Evolutionary conservation across 2,888 invertebrate species (phyloP), one percentile per base, ranked within the genome.

Genomic region (Polyploca ridens): DNA sequence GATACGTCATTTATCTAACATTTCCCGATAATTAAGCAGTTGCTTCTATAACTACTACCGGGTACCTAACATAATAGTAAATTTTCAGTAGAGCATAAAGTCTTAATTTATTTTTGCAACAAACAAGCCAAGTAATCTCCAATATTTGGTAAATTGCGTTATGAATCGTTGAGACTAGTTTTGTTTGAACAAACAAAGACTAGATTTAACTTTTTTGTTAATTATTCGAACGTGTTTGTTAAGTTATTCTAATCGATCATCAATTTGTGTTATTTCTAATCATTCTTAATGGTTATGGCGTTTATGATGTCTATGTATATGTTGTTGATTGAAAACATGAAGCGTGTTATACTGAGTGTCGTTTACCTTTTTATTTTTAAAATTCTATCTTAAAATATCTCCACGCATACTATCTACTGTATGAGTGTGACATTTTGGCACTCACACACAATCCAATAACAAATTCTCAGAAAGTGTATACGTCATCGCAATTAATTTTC

Each of bases 1-100:
- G 75, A 69, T 80, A 77, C 81, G 83, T 84, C 79, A 82, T 79
- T 81, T 81, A 85, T 82, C 82, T 80, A 84, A 83, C 83, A 85
- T 83, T 85, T 81, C 75, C 82, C 76, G 71, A 73, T 79, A 80
- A 81, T 41, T 10, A 14, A 41, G 5, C 41, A 27, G 27, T 27
- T 41, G 13, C 41, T 41, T 10, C 38, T 10, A 10, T 38, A 38
- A 38, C 10, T 38, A 41, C 38, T 38, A 13, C 13, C 11, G 41
- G 13, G 41, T 60, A n/a, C 1, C 3, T 46, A 10, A 46, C 7
- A n/a, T 10, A 3, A 27, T 27, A 1, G 1, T 46, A n/a, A 6
- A 46, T 46, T 46, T 46, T 14, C 46, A n/a, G 10, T 5, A 14
- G 5, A 8, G 16, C 11, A 16, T 13, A n/a, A n/a, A 60, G 4